Evolutionary conservation across 2,888 invertebrate species (phyloP).

Genomic region (Meloe dianella): DNA sequence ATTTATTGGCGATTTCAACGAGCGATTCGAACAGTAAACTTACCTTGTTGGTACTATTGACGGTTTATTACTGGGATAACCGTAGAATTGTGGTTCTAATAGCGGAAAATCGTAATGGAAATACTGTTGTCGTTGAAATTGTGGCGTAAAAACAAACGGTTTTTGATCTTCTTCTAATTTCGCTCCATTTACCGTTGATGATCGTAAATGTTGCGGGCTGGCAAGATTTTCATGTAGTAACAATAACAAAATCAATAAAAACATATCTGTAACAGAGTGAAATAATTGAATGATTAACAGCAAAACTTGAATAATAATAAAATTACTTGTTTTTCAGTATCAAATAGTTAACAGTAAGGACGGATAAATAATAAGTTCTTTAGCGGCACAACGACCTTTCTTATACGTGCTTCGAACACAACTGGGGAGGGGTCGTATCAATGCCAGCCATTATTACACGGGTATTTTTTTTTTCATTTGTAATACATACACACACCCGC

Average conservation of each 20-base stretch:
- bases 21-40: neutral
- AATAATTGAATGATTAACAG: neutral
- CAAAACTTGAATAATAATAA: neutral
- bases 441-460: conserved; percentile 41
- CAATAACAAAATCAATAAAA: neutral
- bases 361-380: conserved; percentile 41
- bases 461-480: neutral
- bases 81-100: conserved; percentile 40
- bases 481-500: neutral
- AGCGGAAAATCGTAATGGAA: conserved; percentile 27
- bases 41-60: neutral
- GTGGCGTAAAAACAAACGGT: neutral
- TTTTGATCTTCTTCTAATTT: neutral
- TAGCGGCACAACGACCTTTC: conserved; percentile 56
- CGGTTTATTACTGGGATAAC: conserved; percentile 9
- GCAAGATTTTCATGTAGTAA: neutral
- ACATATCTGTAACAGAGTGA: neutral
- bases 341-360: neutral
- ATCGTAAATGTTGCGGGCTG: neutral
- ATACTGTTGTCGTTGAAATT: conserved; percentile 21
- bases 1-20: neutral
- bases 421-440: conserved; percentile 52
- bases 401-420: conserved; percentile 50
- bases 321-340: conserved; percentile 32
- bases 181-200: neutral